Percentiles rank a stretch among this genome's conserved stretches.
These are phyloP conservation scores for Polydesmus complanatus DNA, from an alignment of 2,888 invertebrate species.

Conservation along the genomic window DNA sequence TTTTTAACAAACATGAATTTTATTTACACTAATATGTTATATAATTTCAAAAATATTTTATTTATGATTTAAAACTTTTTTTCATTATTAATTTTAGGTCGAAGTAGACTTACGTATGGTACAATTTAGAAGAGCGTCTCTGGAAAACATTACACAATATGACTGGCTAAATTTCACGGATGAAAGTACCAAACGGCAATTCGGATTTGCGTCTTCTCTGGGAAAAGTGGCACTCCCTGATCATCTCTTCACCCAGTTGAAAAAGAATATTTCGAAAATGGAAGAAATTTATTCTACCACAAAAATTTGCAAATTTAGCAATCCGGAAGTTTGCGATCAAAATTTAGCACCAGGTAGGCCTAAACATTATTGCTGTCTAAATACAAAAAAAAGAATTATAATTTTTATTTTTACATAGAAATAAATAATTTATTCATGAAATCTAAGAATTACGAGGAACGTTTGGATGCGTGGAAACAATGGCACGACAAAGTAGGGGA, in stretches of 20 bases:
- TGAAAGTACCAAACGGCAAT: constrained; percentile 52
- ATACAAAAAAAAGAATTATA: not conserved
- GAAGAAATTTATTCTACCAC: constrained; percentile 59
- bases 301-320: constrained; percentile 55
- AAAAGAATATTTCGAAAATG: constrained; percentile 54
- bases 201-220: constrained; percentile 59
- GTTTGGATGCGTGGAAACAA: constrained; percentile 62
- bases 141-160: constrained; percentile 57
- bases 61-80: too few species aligned
- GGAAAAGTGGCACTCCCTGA: constrained; percentile 71
- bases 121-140: constrained; percentile 43
- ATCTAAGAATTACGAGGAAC: constrained; percentile 58
- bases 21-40: too few species aligned
- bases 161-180: constrained; percentile 55
- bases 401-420: not conserved
- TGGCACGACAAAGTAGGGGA: constrained; percentile 69
- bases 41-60: too few species aligned
- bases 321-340: constrained; percentile 16
- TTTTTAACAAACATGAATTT: too few species aligned
- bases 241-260: constrained; percentile 65
- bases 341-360: constrained; percentile 20
- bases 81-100: not conserved
- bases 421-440: constrained; percentile 53
- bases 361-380: not conserved
- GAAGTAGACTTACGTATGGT: not conserved